These are phyloP conservation scores for Sebastes miniatus DNA, from an alignment of 2,797 vertebrate species.

Conservation along the genomic window DNA sequence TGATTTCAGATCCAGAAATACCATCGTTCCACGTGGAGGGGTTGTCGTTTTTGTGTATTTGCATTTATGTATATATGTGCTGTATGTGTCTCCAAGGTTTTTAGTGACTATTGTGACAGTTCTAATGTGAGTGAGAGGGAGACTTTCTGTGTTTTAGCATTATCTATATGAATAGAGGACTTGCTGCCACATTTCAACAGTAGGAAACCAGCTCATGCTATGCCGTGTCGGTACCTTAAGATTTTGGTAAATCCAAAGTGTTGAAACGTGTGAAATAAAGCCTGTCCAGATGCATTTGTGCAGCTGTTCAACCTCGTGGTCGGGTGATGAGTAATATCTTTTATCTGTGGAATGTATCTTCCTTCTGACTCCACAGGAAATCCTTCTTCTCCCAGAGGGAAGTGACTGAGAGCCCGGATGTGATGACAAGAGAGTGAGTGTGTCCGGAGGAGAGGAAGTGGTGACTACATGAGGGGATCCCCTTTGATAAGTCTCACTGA, in stretches of 20 bases:
- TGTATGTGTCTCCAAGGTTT: constrained; percentile 74
- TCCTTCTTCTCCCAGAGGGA: constrained; percentile 33
- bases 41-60: constrained; percentile 77
- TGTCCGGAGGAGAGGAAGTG: constrained; percentile 42
- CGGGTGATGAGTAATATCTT: constrained; percentile 37
- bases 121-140: constrained; percentile 72
- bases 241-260: not conserved
- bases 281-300: not conserved
- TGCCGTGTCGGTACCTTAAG: constrained; percentile 48
- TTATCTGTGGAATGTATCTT: constrained; percentile 35
- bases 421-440: constrained; percentile 62
- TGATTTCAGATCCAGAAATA: constrained; percentile 71
- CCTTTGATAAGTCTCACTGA: constrained; percentile 38
- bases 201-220: constrained; percentile 56
- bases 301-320: constrained; percentile 16
- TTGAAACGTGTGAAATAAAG: not conserved
- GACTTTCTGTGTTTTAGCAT: constrained; percentile 76
- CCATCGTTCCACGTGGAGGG: constrained; percentile 73
- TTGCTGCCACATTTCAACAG: constrained; percentile 61
- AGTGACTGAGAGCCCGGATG: constrained; percentile 36
- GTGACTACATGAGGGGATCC: constrained; percentile 28
- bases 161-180: constrained; percentile 83
- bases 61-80: constrained; percentile 79
- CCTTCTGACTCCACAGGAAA: constrained; percentile 52
- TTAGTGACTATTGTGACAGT: constrained; percentile 71